A percentile compares a stretch with the other conserved stretches of the same genome.
phyloP scores from a whole-genome alignment of 2,797 vertebrate species.

The Acanthopagrus latus region DNA sequence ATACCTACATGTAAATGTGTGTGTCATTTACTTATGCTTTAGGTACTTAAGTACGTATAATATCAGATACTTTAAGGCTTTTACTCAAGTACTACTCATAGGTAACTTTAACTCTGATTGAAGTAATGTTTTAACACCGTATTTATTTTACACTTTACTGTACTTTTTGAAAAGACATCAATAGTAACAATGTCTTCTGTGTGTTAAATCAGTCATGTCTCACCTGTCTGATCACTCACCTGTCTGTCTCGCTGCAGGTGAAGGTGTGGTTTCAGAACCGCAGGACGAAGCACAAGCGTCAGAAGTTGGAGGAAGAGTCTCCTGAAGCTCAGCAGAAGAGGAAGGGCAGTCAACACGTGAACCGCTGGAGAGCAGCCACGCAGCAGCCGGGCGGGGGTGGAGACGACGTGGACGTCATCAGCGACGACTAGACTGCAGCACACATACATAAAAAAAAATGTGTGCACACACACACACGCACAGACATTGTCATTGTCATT shows the following conservation, averaged over 20 bases:
- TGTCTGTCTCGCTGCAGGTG: conserved; percentile 72
- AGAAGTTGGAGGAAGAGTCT: conserved; percentile 91
- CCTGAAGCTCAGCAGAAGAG: conserved; percentile 88
- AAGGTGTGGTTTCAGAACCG: conserved; percentile 91
- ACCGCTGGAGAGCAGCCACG: conserved; percentile 88
- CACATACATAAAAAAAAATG: neutral
- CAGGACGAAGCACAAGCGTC: conserved; percentile 90
- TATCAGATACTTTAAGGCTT: too few species aligned
- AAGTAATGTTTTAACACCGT: too few species aligned
- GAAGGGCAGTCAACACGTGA: conserved; percentile 89
- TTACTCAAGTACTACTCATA: too few species aligned
- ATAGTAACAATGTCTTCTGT: too few species aligned
- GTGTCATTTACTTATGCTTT: too few species aligned
- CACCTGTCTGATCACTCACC: neutral
- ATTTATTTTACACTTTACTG: too few species aligned
- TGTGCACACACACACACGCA: neutral
- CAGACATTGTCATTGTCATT: too few species aligned
- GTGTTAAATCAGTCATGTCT: too few species aligned
- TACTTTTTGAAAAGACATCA: too few species aligned
- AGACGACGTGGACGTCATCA: conserved; percentile 88
- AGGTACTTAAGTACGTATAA: too few species aligned
- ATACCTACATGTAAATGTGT: too few species aligned
- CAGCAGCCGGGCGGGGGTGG: conserved; percentile 81
- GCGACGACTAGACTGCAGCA: conserved; percentile 82
- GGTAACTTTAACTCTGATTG: too few species aligned